A percentile compares a stretch with the other conserved stretches of the same genome.
These are phyloP conservation scores for Venturia canescens DNA, from an alignment of 1,140 invertebrate species.

Conservation along the genomic window DNA sequence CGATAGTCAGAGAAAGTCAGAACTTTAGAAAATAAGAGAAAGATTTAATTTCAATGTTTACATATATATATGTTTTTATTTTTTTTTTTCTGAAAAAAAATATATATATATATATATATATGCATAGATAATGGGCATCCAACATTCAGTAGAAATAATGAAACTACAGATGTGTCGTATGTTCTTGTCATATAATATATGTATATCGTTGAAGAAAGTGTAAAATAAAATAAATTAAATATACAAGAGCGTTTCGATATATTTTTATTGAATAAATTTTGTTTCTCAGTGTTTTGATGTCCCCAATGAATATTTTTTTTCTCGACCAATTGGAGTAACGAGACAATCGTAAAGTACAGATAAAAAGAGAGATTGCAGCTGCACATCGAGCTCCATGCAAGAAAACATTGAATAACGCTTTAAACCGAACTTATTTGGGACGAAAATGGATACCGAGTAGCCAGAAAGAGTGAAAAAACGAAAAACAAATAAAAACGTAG, in stretches of 20 bases:
- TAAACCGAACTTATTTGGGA: conserved; percentile 67
- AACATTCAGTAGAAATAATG: conserved; percentile 71
- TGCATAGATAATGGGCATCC: conserved; percentile 62
- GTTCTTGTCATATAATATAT: conserved; percentile 1
- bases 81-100: no score
- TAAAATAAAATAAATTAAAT: conserved; percentile 34
- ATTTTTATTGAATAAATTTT: no score
- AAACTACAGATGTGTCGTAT: conserved; percentile 50
- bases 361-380: conserved; percentile 73
- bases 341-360: conserved; percentile 67
- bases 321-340: conserved; percentile 24
- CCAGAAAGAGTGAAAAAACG: conserved; percentile 41
- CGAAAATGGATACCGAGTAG: conserved; percentile 53
- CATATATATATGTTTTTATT: no score
- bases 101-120: conserved; percentile 49
- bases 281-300: neutral
- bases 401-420: conserved; percentile 76
- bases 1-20: conserved; percentile 52
- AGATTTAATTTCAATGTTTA: neutral
- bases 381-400: conserved; percentile 77
- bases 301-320: conserved; percentile 11
- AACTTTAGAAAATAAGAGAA: conserved; percentile 54
- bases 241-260: conserved; percentile 6
- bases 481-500: conserved; percentile 36
- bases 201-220: conserved; percentile 48